Evolutionary conservation across 1,140 invertebrate species (phyloP).

Genomic region (Marisa cornuarietis): DNA sequence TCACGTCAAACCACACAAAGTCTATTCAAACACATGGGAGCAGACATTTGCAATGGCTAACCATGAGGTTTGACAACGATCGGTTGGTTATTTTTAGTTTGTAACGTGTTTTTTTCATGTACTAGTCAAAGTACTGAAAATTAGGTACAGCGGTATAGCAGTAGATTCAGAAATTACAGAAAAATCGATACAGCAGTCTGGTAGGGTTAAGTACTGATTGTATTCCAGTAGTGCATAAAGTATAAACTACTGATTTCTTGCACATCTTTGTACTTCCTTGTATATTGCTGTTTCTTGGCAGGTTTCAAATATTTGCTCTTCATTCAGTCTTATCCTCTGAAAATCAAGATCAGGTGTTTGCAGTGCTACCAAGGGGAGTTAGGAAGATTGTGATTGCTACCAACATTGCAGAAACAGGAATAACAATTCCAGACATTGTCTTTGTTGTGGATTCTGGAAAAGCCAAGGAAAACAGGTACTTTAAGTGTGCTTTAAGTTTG

Average conservation of each 20-base stretch:
- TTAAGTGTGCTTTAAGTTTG: conserved; percentile 47
- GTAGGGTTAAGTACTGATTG: too few relatives aligned
- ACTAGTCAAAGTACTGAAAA: too few relatives aligned
- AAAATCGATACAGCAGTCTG: too few relatives aligned
- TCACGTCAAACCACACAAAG: too few relatives aligned
- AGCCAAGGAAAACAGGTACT: conserved; percentile 69
- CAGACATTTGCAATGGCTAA: too few relatives aligned
- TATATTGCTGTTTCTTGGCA: conserved; percentile 22
- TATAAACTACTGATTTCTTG: not conserved
- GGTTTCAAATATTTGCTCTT: conserved; percentile 55
- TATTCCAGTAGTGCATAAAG: not conserved
- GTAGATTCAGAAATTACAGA: too few relatives aligned
- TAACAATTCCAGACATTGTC: conserved; percentile 95
- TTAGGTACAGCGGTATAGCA: too few relatives aligned
- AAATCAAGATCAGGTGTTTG: conserved; percentile 59
- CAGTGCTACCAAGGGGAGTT: conserved; percentile 54
- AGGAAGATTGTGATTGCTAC: conserved; percentile 67
- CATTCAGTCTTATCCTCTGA: conserved; percentile 61
- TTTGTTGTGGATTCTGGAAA: conserved; percentile 93
- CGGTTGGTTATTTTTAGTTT: too few relatives aligned
- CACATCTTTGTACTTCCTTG: not conserved
- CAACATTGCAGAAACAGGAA: conserved; percentile 68
- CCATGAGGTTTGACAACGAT: too few relatives aligned
- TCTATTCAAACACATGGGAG: too few relatives aligned
- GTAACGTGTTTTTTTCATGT: too few relatives aligned